Percentiles rank a stretch among this genome's conserved stretches.
Conservation (phyloP, 2,888 invertebrate genomes). For the Theodoxus fluviatilis region DNA sequence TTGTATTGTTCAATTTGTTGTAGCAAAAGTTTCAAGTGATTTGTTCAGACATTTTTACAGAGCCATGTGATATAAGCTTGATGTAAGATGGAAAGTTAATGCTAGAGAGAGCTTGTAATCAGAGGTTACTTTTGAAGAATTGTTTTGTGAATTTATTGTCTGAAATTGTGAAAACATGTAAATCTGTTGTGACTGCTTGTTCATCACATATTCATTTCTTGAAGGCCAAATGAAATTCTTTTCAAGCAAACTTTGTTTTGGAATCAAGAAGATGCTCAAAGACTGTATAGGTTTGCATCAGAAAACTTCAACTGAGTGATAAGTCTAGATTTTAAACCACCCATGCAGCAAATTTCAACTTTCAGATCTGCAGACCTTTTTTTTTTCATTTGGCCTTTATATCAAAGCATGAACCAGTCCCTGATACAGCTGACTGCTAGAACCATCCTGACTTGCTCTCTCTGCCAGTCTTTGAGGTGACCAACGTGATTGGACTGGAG, state of each 20-base stretch:
- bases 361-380: neutral
- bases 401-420: neutral
- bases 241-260: neutral
- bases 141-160: too few species aligned
- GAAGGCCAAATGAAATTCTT: neutral
- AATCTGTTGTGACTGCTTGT: too few species aligned
- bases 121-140: too few species aligned
- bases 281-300: too few species aligned
- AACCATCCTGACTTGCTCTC: neutral
- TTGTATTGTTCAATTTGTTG: too few species aligned
- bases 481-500: slow-evolving; percentile 47
- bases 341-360: neutral
- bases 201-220: slow-evolving; percentile 12
- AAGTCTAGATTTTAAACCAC: neutral
- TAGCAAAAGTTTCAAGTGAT: too few species aligned
- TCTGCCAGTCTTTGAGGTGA: slow-evolving; percentile 45
- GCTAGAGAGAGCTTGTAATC: too few species aligned
- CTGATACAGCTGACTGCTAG: neutral
- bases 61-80: too few species aligned
- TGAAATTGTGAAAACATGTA: too few species aligned
- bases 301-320: too few species aligned
- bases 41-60: too few species aligned
- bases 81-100: too few species aligned
- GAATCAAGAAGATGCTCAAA: neutral
- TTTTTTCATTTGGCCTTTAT: neutral